Conservation (phyloP, 2,797 vertebrate species). For the Ficedula albicollis region DNA sequence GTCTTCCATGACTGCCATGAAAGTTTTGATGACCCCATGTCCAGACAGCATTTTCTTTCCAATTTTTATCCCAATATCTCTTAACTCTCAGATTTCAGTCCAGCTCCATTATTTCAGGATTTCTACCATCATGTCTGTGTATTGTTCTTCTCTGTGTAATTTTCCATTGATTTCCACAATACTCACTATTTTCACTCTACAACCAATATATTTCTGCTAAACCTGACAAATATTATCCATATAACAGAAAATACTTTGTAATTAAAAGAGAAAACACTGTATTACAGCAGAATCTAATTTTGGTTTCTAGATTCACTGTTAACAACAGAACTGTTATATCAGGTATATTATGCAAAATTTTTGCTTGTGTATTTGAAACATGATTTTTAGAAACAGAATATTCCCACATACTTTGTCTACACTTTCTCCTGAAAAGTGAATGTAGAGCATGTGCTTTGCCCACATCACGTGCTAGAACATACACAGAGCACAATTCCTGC, state of each 20-base stretch:
- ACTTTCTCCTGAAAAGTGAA: not conserved
- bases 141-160: not conserved
- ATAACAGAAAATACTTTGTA: not conserved
- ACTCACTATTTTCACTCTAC: not conserved
- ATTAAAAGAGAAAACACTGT: not conserved
- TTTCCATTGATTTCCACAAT: not conserved
- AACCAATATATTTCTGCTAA: not conserved
- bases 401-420: not conserved
- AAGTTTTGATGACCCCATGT: not conserved
- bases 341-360: not conserved
- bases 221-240: not conserved
- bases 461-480: not conserved
- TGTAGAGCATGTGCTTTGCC: not conserved
- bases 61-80: not conserved
- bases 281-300: not conserved
- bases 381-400: not conserved
- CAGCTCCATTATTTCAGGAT: not conserved
- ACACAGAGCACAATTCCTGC: not conserved
- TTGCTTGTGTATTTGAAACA: not conserved
- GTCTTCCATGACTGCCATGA: not conserved
- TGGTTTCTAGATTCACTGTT: not conserved
- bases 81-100: not conserved
- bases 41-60: not conserved
- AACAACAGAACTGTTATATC: not conserved
- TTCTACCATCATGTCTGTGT: not conserved